These are phyloP conservation scores for Araneus ventricosus DNA, from an alignment of 1,140 invertebrate species.

Conservation along the genomic window DNA sequence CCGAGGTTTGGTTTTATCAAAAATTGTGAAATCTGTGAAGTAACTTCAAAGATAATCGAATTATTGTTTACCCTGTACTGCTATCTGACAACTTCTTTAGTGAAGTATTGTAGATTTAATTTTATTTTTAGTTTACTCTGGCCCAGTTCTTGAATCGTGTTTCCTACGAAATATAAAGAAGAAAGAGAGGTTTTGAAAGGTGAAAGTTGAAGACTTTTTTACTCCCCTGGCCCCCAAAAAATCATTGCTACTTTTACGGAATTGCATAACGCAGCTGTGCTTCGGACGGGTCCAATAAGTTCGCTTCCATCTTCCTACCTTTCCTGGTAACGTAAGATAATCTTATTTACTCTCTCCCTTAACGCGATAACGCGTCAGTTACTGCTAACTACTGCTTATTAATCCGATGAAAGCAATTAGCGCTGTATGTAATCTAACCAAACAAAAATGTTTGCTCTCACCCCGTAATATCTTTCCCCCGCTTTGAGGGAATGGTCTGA, in stretches of 20 bases:
- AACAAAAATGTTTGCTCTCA: slow-evolving; percentile 49
- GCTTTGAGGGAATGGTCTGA: slow-evolving; percentile 38
- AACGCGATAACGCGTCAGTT: neutral
- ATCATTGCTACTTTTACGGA: slow-evolving; percentile 11
- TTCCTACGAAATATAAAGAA: neutral
- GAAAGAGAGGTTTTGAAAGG: neutral
- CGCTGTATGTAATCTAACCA: slow-evolving; percentile 27
- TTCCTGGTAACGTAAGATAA: neutral
- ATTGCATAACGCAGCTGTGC: neutral
- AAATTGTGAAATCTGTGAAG: too few relatives aligned
- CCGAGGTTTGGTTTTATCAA: too few relatives aligned
- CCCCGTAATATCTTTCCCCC: neutral
- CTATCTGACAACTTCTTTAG: too few relatives aligned
- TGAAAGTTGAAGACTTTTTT: slow-evolving; percentile 25
- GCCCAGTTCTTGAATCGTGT: neutral
- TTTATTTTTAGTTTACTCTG: neutral
- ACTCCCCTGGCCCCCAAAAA: neutral
- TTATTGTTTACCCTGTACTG: too few relatives aligned
- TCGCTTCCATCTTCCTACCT: neutral
- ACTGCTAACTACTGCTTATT: neutral
- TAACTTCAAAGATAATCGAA: too few relatives aligned
- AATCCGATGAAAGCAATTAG: slow-evolving; percentile 37
- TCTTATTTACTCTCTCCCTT: neutral
- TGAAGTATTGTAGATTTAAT: neutral
- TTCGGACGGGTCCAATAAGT: neutral